phyloP scores from a whole-genome alignment of 2,113 vertebrate genomes.

The Phylloscopus trochilus region DNA sequence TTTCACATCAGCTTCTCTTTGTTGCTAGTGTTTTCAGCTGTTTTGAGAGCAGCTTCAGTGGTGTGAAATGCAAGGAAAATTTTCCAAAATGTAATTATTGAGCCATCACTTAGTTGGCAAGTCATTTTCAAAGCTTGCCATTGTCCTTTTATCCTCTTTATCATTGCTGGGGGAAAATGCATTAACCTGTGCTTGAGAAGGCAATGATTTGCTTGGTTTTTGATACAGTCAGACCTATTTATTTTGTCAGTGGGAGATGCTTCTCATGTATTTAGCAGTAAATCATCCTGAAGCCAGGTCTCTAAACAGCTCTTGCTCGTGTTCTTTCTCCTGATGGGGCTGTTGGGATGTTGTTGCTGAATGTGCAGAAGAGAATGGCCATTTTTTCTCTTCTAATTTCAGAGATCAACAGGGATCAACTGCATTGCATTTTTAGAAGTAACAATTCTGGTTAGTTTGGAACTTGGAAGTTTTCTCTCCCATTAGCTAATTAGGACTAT shows the following conservation, averaged over 20 bases:
- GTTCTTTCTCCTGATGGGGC: neutral
- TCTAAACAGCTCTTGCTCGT: neutral
- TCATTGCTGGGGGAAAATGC: neutral
- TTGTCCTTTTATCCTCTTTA: neutral
- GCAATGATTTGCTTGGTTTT: conserved; percentile 28
- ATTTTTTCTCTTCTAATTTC: neutral
- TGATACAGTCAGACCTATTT: conserved; percentile 28
- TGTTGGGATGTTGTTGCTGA: conserved; percentile 23
- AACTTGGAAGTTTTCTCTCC: neutral
- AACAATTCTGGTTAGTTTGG: neutral
- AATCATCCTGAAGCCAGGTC: neutral
- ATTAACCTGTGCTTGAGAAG: neutral
- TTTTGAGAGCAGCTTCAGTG: neutral
- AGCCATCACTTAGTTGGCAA: neutral
- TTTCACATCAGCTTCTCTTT: neutral
- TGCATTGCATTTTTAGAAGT: neutral
- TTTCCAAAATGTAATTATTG: neutral
- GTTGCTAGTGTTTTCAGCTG: neutral
- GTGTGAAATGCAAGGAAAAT: neutral
- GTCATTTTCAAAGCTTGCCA: neutral
- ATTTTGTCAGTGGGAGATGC: neutral
- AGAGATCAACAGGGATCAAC: neutral
- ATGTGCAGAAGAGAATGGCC: neutral
- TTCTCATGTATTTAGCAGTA: neutral
- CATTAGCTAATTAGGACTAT: conserved; percentile 28